A percentile compares a stretch with the other conserved stretches of the same genome.
Evolutionary conservation across 1,140 invertebrate genomes (phyloP).

Genomic region (Hypsibius dujardini): DNA sequence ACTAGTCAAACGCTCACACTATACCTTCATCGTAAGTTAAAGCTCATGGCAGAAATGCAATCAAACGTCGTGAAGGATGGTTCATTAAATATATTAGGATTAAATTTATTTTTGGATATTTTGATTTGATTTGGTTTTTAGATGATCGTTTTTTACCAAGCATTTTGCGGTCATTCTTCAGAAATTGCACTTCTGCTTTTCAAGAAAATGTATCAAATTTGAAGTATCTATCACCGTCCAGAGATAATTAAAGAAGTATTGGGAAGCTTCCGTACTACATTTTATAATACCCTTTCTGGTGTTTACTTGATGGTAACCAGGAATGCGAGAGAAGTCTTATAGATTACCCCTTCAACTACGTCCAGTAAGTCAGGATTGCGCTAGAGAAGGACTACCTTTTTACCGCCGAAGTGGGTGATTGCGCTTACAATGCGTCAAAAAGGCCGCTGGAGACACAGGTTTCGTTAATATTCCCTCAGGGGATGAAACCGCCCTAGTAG

Average conservation of each 20-base stretch:
- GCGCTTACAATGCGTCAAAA: slow-evolving; percentile 20
- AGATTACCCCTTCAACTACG: slow-evolving; percentile 34
- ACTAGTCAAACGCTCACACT: too few species aligned
- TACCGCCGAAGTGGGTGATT: slow-evolving; percentile 19
- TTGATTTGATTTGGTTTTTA: too few species aligned
- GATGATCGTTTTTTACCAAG: neutral
- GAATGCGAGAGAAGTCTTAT: slow-evolving; percentile 36
- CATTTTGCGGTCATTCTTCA: slow-evolving; percentile 25
- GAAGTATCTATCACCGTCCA: too few species aligned
- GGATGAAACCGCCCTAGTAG: slow-evolving; percentile 27
- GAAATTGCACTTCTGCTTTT: slow-evolving; percentile 27
- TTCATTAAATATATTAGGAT: too few species aligned
- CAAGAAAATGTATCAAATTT: slow-evolving; percentile 22
- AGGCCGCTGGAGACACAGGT: slow-evolving; percentile 25
- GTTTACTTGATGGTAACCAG: slow-evolving; percentile 32
- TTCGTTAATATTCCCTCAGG: slow-evolving; percentile 26
- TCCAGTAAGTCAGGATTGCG: slow-evolving; percentile 29
- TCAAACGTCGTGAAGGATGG: too few species aligned
- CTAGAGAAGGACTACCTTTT: slow-evolving; percentile 22
- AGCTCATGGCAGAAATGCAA: too few species aligned
- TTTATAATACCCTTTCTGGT: too few species aligned
- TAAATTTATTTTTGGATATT: too few species aligned
- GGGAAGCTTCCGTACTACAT: too few species aligned
- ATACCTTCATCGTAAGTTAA: too few species aligned
- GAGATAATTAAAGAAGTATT: too few species aligned